These are phyloP conservation scores for Hypomecis punctinalis DNA, from an alignment of 2,888 invertebrate species.

Conservation along the genomic window DNA sequence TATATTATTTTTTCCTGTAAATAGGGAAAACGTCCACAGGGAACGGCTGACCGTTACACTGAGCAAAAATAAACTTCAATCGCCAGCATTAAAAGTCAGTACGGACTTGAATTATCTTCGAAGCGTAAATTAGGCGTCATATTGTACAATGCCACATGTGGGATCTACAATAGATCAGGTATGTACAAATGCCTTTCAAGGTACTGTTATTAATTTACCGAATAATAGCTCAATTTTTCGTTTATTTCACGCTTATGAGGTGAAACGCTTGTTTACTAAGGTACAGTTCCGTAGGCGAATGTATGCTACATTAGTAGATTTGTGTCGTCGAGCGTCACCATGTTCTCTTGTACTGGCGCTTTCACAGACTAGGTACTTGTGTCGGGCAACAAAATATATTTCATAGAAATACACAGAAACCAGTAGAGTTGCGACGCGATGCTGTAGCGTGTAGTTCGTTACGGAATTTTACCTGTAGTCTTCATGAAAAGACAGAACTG, in stretches of 20 bases:
- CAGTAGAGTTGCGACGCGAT: too few species aligned
- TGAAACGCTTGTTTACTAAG: not conserved
- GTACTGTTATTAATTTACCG: conserved; percentile 1
- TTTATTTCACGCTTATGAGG: conserved; percentile 9
- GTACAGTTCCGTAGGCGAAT: too few species aligned
- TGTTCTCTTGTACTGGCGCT: too few species aligned
- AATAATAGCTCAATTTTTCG: conserved; percentile 2
- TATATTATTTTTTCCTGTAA: conserved; percentile 2
- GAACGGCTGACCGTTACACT: conserved; percentile 9
- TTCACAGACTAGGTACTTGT: too few species aligned
- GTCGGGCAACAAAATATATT: too few species aligned
- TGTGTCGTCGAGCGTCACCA: too few species aligned
- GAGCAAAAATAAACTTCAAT: conserved; percentile 20
- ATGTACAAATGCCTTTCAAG: conserved; percentile 9
- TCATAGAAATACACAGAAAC: too few species aligned
- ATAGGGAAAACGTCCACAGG: conserved; percentile 10
- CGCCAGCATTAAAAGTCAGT: conserved; percentile 34
- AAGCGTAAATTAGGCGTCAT: conserved; percentile 22
- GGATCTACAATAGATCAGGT: conserved; percentile 19
- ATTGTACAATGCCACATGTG: conserved; percentile 14
- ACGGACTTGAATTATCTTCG: conserved; percentile 27
- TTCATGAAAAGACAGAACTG: too few species aligned
- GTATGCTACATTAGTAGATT: too few species aligned
- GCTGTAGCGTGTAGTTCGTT: too few species aligned
- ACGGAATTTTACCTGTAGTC: too few species aligned